phyloP scores from a whole-genome alignment of 2,797 vertebrate genomes.

The Catamblyrhynchus diadema region DNA sequence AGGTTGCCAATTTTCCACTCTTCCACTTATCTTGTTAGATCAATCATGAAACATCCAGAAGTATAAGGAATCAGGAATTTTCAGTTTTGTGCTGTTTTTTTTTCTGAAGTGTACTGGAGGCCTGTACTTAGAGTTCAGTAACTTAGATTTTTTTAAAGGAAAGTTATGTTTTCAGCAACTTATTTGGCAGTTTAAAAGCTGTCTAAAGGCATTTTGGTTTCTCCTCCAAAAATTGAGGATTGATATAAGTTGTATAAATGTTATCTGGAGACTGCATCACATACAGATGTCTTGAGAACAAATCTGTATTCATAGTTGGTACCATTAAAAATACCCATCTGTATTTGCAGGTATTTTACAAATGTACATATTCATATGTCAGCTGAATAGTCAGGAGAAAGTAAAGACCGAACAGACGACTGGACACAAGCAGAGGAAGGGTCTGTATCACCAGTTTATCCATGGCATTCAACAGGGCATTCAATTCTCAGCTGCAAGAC shows the following conservation, averaged over 20 bases:
- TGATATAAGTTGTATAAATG: background rate
- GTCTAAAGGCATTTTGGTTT: background rate
- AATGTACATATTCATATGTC: background rate
- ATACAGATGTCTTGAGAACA: background rate
- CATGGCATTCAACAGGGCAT: background rate
- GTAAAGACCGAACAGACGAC: background rate
- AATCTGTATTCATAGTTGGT: background rate
- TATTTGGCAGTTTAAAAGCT: background rate
- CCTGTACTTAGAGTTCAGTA: background rate
- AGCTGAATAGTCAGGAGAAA: background rate
- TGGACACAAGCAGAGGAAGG: background rate
- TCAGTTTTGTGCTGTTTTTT: background rate
- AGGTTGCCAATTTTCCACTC: slow-evolving; percentile 37
- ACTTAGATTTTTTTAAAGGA: background rate
- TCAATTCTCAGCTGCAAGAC: background rate
- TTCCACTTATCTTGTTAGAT: slow-evolving; percentile 37
- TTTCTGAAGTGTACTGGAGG: background rate
- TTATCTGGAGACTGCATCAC: background rate
- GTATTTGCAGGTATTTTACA: background rate
- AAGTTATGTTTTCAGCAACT: background rate
- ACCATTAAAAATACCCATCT: background rate
- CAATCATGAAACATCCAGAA: slow-evolving; percentile 14
- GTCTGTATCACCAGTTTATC: background rate
- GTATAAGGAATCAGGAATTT: background rate
- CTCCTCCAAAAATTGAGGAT: background rate